phyloP scores from a whole-genome alignment of 2,888 invertebrate species.

The Drosophila neoperkinsi region DNA sequence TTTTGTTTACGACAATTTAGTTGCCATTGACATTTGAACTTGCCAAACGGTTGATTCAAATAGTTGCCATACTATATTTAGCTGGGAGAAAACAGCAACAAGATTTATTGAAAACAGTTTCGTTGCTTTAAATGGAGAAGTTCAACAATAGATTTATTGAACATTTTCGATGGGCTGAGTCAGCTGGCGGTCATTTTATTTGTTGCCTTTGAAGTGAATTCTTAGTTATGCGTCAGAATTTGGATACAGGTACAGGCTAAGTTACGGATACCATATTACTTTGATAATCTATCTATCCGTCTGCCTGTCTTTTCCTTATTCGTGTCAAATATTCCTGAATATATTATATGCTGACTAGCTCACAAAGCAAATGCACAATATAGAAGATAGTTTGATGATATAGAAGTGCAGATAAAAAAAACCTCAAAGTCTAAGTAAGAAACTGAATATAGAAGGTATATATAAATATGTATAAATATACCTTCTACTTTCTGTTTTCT shows the following conservation, averaged over 20 bases:
- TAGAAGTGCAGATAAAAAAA: not conserved
- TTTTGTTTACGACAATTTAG: slow-evolving; percentile 54
- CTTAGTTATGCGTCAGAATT: slow-evolving; percentile 10
- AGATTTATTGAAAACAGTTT: slow-evolving; percentile 30
- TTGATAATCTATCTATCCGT: not conserved
- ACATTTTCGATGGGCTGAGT: slow-evolving; percentile 17
- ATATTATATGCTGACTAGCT: no score
- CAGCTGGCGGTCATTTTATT: slow-evolving; percentile 24
- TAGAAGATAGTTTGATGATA: not conserved
- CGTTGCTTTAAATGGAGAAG: slow-evolving; percentile 2
- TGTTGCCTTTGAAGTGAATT: slow-evolving; percentile 4
- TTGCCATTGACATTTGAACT: slow-evolving; percentile 80
- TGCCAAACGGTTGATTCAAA: slow-evolving; percentile 45
- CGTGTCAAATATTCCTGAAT: not conserved
- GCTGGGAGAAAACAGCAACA: slow-evolving; percentile 14
- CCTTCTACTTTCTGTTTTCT: not conserved
- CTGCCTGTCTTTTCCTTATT: not conserved
- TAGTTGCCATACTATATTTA: slow-evolving; percentile 18
- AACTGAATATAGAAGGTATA: not conserved
- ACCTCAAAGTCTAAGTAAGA: no score
- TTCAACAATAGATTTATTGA: slow-evolving; percentile 29
- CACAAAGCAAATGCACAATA: not conserved
- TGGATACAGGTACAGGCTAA: not conserved
- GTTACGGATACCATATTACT: not conserved
- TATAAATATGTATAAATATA: not conserved